Evolutionary conservation across 2,797 vertebrate genomes (phyloP).

Genomic region (Salmo trutta): DNA sequence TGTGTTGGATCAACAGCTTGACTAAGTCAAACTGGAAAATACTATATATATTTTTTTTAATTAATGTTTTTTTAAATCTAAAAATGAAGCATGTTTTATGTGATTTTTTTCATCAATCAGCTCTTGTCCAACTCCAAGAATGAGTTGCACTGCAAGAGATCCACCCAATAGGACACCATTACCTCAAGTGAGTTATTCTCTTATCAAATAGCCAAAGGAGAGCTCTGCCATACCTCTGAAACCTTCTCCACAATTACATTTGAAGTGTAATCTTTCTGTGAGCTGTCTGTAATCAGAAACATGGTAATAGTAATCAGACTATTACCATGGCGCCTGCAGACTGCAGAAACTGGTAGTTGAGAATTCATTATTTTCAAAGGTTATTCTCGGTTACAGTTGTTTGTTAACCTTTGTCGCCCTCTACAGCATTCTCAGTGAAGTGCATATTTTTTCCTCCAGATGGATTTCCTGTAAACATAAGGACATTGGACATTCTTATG

Average conservation of each 20-base stretch:
- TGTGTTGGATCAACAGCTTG: neutral
- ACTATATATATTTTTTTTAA: rapidly evolving
- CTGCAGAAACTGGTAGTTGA: neutral
- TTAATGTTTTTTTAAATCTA: neutral
- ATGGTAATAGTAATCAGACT: neutral
- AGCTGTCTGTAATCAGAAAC: neutral
- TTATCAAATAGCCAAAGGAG: neutral
- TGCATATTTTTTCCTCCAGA: neutral
- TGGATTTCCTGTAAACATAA: neutral
- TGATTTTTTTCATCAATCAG: conserved; percentile 55
- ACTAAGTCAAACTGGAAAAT: neutral
- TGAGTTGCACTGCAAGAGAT: conserved; percentile 58
- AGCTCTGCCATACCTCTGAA: neutral
- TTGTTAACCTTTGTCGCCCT: conserved; percentile 19
- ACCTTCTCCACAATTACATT: neutral
- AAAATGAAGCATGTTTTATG: neutral
- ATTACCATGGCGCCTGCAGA: neutral
- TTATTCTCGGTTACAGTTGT: neutral
- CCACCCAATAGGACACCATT: conserved; percentile 43
- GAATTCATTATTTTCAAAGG: conserved; percentile 1
- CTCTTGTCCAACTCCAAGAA: conserved; percentile 80
- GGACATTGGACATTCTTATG: neutral
- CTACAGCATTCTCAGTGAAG: conserved; percentile 33
- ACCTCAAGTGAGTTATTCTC: conserved; percentile 69
- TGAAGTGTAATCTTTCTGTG: neutral